Evolutionary conservation across 2,113 vertebrate species (phyloP).

Genomic region (Megaceryle maxima): DNA sequence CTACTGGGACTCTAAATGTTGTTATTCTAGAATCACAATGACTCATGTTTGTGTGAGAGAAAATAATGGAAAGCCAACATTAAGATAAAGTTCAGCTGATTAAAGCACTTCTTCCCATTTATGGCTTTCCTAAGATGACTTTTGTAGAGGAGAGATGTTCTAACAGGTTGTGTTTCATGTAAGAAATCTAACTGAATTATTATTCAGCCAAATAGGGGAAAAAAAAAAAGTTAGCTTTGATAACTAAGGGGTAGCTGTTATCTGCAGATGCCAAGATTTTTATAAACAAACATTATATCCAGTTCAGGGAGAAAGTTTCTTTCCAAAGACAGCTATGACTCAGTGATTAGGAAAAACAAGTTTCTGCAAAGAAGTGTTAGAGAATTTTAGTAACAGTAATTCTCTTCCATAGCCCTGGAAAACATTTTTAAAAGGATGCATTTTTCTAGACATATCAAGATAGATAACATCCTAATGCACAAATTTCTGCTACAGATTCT

Average conservation of each 20-base stretch:
- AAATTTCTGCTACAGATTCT: background rate
- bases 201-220: background rate
- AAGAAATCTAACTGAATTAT: background rate
- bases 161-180: background rate
- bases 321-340: background rate
- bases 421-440: background rate
- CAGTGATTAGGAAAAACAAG: background rate
- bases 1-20: background rate
- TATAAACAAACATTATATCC: background rate
- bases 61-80: background rate
- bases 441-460: background rate
- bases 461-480: background rate
- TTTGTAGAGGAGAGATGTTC: background rate
- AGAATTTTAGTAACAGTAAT: background rate
- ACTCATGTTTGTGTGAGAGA: background rate
- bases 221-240: no score
- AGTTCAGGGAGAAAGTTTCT: background rate
- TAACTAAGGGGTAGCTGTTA: background rate
- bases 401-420: background rate
- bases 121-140: background rate
- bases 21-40: background rate
- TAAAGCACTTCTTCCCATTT: background rate
- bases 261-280: background rate
- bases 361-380: background rate
- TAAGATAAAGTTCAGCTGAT: slow-evolving; percentile 1